Conservation (phyloP, 2,113 vertebrate species). For the Bos taurus region DNA sequence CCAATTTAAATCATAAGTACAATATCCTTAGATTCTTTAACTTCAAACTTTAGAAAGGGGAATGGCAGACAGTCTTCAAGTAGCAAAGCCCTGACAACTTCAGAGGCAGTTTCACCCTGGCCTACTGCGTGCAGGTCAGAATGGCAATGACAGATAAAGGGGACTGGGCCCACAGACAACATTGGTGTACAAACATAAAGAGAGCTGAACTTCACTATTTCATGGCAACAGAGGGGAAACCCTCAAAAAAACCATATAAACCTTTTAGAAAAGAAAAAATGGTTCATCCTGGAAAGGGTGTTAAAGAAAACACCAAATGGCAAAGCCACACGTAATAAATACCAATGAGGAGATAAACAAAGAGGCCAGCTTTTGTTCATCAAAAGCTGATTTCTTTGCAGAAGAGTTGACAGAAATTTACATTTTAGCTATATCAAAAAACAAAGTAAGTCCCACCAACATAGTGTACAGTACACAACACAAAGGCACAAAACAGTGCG, state of each 20-base stretch:
- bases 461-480: conserved; percentile 46
- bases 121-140: neutral
- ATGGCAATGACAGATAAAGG: neutral
- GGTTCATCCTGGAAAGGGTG: conserved; percentile 3
- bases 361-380: conserved; percentile 55
- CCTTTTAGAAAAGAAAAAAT: conserved; percentile 34
- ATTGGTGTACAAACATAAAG: conserved; percentile 27
- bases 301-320: conserved; percentile 60
- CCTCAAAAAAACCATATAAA: neutral
- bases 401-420: conserved; percentile 26
- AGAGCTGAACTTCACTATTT: neutral
- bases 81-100: neutral
- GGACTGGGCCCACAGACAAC: conserved; percentile 35
- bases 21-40: neutral
- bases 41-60: neutral
- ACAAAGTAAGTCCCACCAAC: conserved; percentile 38
- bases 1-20: neutral
- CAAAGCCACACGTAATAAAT: conserved; percentile 60
- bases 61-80: neutral
- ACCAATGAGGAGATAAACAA: conserved; percentile 35
- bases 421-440: neutral
- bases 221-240: neutral
- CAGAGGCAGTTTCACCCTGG: neutral
- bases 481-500: conserved; percentile 55
- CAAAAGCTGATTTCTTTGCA: conserved; percentile 59